Conservation (phyloP, 1,140 invertebrate species). For the Ridgeia piscesae region DNA sequence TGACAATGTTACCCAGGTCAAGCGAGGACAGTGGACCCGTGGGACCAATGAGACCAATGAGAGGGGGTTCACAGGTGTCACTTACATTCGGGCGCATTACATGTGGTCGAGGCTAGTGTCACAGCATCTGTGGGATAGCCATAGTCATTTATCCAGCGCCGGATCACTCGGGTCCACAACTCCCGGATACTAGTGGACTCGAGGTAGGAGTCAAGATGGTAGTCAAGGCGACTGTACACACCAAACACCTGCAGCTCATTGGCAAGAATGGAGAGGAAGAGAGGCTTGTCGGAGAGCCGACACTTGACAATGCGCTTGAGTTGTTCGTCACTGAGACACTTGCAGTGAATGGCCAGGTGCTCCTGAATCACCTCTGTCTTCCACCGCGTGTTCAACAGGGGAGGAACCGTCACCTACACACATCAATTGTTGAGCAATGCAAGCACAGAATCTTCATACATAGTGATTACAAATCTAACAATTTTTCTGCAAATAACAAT, state of each 20-base stretch:
- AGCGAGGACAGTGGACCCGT: too few relatives aligned
- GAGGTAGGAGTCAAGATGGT: constrained; percentile 36
- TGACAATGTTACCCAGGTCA: too few relatives aligned
- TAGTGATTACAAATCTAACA: too few relatives aligned
- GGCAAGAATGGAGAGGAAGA: constrained; percentile 42
- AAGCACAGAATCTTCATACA: too few relatives aligned
- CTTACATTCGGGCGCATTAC: neutral
- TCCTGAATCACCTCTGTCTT: constrained; percentile 15
- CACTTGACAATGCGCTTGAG: constrained; percentile 31
- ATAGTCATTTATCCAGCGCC: constrained; percentile 45
- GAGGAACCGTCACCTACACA: neutral
- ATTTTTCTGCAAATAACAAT: too few relatives aligned
- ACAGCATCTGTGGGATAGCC: constrained; percentile 38
- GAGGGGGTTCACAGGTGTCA: neutral
- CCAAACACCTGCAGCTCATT: constrained; percentile 41
- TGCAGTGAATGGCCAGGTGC: constrained; percentile 22
- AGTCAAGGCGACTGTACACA: constrained; percentile 37
- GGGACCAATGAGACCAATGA: too few relatives aligned
- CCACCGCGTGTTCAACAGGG: neutral
- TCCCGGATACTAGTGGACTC: constrained; percentile 37
- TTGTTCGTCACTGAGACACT: constrained; percentile 16
- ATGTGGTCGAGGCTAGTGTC: constrained; percentile 17
- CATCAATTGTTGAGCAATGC: neutral
- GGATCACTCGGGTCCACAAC: constrained; percentile 41
- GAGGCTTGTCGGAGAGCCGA: constrained; percentile 35